These are phyloP conservation scores for Myotis daubentonii DNA, from an alignment of 2,797 vertebrate species.

Conservation along the genomic window DNA sequence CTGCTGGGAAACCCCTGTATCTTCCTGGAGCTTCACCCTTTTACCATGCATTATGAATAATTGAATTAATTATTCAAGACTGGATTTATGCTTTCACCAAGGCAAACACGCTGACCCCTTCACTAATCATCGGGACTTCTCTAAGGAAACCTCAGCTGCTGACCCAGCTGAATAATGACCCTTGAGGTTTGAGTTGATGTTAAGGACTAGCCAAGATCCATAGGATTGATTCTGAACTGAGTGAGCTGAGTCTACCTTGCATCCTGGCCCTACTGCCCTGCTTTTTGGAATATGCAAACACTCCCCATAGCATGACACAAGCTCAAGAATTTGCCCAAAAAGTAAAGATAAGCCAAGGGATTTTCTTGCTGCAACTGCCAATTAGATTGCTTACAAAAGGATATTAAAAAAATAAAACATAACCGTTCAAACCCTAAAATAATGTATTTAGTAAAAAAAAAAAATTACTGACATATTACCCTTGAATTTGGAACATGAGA, in stretches of 20 bases:
- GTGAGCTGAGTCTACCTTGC: not conserved
- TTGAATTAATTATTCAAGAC: slow-evolving; percentile 81
- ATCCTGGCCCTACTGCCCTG: not conserved
- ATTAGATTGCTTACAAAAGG: not conserved
- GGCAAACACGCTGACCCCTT: slow-evolving; percentile 47
- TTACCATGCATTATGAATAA: slow-evolving; percentile 83
- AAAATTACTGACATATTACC: not conserved
- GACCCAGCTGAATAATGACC: slow-evolving; percentile 47
- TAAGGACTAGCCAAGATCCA: not conserved
- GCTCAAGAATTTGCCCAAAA: not conserved
- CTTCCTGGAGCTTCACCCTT: slow-evolving; percentile 80
- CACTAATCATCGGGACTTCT: slow-evolving; percentile 53
- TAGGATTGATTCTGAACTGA: not conserved
- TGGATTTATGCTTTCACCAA: slow-evolving; percentile 71
- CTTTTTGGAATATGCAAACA: not conserved
- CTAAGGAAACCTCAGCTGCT: slow-evolving; percentile 67
- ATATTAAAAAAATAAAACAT: not conserved
- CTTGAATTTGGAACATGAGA: not conserved
- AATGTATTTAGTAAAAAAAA: not conserved
- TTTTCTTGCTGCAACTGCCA: not conserved
- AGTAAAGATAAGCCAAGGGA: not conserved
- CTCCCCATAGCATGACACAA: not conserved
- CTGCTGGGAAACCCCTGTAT: slow-evolving; percentile 78
- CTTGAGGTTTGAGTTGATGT: slow-evolving; percentile 53
- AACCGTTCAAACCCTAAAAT: not conserved